These are phyloP conservation scores for Erebia palarica DNA, from an alignment of 2,888 invertebrate genomes.

Conservation along the genomic window DNA sequence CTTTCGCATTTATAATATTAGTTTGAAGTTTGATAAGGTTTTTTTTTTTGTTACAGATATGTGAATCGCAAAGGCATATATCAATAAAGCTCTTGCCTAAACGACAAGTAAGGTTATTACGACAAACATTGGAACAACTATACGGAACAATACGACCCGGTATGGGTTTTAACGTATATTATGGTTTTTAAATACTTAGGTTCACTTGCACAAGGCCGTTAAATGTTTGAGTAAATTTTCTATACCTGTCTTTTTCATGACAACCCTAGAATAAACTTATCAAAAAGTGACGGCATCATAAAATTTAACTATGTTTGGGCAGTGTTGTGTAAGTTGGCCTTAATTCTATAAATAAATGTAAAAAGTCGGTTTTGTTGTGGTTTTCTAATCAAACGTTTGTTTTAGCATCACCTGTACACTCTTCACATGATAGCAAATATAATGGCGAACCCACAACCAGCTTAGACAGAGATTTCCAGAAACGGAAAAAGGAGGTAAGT, in stretches of 20 bases:
- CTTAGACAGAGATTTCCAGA: constrained; percentile 91
- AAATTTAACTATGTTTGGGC: too few relatives aligned
- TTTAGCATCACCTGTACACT: constrained; percentile 74
- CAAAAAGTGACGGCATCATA: too few relatives aligned
- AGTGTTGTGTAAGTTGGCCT: too few relatives aligned
- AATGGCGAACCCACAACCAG: constrained; percentile 84
- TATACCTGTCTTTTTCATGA: too few relatives aligned
- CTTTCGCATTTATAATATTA: too few relatives aligned
- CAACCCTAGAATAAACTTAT: too few relatives aligned
- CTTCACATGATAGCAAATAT: constrained; percentile 65
- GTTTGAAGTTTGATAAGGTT: constrained; percentile 31
- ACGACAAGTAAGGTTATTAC: constrained; percentile 91
- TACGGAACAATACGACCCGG: constrained; percentile 84
- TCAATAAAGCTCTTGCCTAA: constrained; percentile 92
- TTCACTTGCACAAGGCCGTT: too few relatives aligned
- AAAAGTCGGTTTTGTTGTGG: neutral
- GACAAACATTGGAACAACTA: constrained; percentile 89
- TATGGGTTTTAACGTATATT: too few relatives aligned
- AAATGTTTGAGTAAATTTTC: too few relatives aligned
- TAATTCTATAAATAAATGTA: neutral
- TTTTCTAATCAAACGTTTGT: constrained; percentile 6
- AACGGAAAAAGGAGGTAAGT: constrained; percentile 89
- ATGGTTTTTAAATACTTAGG: too few relatives aligned
- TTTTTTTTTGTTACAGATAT: constrained; percentile 79
- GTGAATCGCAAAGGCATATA: constrained; percentile 93